Evolutionary conservation across 2,113 vertebrate species (phyloP), one percentile per base, ranked within the genome.

Genomic region (Brachirus orientalis): DNA sequence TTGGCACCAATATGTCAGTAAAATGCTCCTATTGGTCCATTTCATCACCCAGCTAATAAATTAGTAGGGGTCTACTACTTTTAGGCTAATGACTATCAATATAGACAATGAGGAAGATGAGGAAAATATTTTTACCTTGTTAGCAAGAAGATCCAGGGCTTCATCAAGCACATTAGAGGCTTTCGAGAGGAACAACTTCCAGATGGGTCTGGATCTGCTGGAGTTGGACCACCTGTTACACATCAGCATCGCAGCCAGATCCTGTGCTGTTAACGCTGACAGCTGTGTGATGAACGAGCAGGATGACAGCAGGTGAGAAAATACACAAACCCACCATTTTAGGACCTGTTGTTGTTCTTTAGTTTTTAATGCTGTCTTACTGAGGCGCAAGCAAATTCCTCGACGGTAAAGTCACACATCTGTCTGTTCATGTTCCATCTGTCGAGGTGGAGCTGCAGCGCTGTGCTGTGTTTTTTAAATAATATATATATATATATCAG

Each of bases 161-260:
- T 35, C 5, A 22, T 89, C 72, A 69, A 92, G 80, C 8, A 87
- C 77, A 3, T 1, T 11, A 1, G 84, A 83, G 36, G 80, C 65
- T 69, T 90, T 78, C 22, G 75, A 78, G 63, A 92, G 75, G 59
- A 92, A 13, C 13, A 91, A 79, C 75, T 88, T 90, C 90, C 90
- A 92, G 38, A 18, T 28, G 0, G 82, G 1, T 33, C 13, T 69
- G 14, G 88, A 80, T 10, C 67, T 41, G 13, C 47, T 78, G 16
- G 63, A 50, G 63, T 48, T 47, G 6, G 45, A 69, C n/a, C 0
- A 60, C 0, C 11, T 76, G 35, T 74, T 69, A 45, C 90, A 92
- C 1, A 7, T 60, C 55, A 91, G 9, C 4, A 90, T 3, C 2
- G 0, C 18, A 1, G 63, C 66, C 37, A 91, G 71, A 46, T 85